A percentile compares a stretch with the other conserved stretches of the same genome.
These are phyloP conservation scores for Miichthys miiuy DNA, from an alignment of 2,797 vertebrate genomes.

Conservation along the genomic window DNA sequence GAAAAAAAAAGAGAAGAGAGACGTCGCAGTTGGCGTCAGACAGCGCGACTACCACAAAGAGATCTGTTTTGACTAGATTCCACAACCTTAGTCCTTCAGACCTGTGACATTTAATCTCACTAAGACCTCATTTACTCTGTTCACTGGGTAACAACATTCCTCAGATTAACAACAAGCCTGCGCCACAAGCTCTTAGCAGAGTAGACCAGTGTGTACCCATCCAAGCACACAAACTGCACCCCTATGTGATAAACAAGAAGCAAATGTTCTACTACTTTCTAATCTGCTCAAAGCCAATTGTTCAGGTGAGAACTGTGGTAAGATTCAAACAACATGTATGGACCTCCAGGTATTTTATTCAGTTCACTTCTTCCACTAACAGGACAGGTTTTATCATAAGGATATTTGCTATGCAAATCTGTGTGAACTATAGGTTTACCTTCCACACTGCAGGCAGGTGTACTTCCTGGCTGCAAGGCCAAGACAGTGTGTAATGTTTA, in stretches of 20 bases:
- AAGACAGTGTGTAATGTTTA: constrained; percentile 55
- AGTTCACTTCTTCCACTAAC: constrained; percentile 1
- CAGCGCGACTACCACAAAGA: constrained; percentile 68
- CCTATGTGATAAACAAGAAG: constrained; percentile 41
- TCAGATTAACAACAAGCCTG: constrained; percentile 74
- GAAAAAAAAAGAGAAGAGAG: constrained; percentile 14
- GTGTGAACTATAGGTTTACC: constrained; percentile 46
- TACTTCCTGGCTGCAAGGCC: constrained; percentile 49
- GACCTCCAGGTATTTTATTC: constrained; percentile 28
- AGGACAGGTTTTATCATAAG: constrained; percentile 51
- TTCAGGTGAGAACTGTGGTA: constrained; percentile 18
- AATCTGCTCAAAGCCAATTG: constrained; percentile 14
- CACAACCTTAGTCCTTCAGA: constrained; percentile 78
- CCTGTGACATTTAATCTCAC: constrained; percentile 83
- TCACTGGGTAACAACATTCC: constrained; percentile 81
- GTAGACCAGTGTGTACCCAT: constrained; percentile 45
- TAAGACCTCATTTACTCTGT: constrained; percentile 79
- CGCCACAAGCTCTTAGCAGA: constrained; percentile 54
- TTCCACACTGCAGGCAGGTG: constrained; percentile 44
- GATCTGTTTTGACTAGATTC: constrained; percentile 81
- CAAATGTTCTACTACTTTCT: constrained; percentile 20
- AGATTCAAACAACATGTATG: not conserved
- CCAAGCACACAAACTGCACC: constrained; percentile 42
- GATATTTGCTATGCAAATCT: constrained; percentile 76
- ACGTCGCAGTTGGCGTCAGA: constrained; percentile 60